These are phyloP conservation scores for Xiphias gladius DNA, from an alignment of 2,113 vertebrate genomes.

Conservation along the genomic window DNA sequence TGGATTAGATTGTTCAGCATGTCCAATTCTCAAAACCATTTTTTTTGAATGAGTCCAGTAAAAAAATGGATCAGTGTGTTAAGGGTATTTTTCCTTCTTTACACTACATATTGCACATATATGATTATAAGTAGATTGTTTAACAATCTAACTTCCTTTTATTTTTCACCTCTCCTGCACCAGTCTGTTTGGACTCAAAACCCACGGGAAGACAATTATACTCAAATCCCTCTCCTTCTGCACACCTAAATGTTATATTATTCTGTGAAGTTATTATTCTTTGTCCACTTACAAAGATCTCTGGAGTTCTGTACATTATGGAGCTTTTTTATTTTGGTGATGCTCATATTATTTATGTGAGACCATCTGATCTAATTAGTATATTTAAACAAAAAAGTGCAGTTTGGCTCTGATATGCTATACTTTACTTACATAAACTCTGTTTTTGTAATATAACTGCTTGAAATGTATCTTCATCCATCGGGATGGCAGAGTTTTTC, in stretches of 20 bases:
- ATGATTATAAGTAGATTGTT: conserved; percentile 37
- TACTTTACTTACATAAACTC: neutral
- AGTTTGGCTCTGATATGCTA: neutral
- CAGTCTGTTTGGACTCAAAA: conserved; percentile 12
- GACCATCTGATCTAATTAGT: neutral
- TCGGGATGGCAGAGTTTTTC: neutral
- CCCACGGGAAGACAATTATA: conserved; percentile 33
- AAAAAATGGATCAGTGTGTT: conserved; percentile 40
- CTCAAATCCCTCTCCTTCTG: neutral
- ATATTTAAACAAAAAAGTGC: neutral
- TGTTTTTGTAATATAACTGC: neutral
- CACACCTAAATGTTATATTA: neutral
- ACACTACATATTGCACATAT: neutral
- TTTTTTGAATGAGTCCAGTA: conserved; percentile 51
- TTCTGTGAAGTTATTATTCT: neutral
- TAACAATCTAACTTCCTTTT: conserved; percentile 12
- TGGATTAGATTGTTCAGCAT: conserved; percentile 69
- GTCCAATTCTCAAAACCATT: conserved; percentile 65
- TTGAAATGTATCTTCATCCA: neutral
- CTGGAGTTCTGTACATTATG: neutral
- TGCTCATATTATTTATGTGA: neutral
- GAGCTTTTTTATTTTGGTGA: neutral
- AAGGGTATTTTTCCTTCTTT: conserved; percentile 26
- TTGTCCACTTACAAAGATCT: neutral
- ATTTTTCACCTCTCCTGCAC: conserved; percentile 29